Conservation (phyloP, 2,888 invertebrate genomes). For the Geophilus truncorum region DNA sequence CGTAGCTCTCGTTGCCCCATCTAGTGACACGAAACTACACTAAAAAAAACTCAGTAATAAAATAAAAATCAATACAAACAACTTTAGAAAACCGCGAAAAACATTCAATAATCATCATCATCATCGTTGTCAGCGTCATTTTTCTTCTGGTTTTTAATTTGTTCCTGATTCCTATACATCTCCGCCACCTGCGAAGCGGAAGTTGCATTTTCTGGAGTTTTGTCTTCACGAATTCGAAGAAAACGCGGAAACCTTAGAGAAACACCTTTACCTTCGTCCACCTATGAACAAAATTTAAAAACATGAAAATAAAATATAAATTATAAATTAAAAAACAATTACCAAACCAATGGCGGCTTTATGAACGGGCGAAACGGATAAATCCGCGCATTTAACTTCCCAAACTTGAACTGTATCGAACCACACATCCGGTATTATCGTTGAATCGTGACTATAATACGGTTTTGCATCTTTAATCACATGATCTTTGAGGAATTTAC, state of each 20-base stretch:
- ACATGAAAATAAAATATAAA: background rate
- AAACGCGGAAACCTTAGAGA: conserved; percentile 94
- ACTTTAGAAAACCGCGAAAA: background rate
- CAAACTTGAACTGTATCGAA: conserved; percentile 81
- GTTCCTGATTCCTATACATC: conserved; percentile 53
- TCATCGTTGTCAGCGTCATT: conserved; percentile 36
- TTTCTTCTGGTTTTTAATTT: conserved; percentile 48
- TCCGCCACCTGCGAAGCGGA: conserved; percentile 57
- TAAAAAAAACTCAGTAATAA: too few species aligned
- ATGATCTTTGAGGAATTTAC: conserved; percentile 67
- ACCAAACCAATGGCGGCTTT: conserved; percentile 75
- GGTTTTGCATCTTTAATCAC: conserved; percentile 68
- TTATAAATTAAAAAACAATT: too few species aligned
- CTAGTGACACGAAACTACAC: background rate
- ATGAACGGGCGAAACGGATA: conserved; percentile 92
- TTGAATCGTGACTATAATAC: conserved; percentile 72
- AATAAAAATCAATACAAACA: too few species aligned
- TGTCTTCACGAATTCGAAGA: conserved; percentile 83
- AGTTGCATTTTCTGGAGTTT: conserved; percentile 87
- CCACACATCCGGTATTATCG: conserved; percentile 79
- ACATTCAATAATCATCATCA: background rate
- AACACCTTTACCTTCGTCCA: conserved; percentile 85
- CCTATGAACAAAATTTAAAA: conserved; percentile 49
- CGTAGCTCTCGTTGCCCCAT: too few species aligned
- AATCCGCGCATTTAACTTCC: conserved; percentile 96